A percentile compares a stretch with the other conserved stretches of the same genome.
Evolutionary conservation across 92 coral and sea anemone species (phyloP).

Genomic region (Zoanthus sansibaricus): DNA sequence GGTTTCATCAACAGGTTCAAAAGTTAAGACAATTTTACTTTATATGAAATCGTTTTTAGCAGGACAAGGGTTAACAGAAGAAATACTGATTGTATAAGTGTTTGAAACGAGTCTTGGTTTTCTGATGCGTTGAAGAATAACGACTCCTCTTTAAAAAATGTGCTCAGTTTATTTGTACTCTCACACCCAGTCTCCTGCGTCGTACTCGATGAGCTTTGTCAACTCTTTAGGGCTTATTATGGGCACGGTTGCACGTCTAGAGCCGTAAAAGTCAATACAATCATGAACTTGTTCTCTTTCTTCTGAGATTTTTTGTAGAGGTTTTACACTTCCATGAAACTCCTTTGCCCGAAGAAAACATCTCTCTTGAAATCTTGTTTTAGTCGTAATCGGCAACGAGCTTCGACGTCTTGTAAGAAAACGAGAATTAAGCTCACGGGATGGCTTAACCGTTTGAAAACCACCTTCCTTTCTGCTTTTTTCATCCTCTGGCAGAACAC

Average conservation of each 20-base stretch:
- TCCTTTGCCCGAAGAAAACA: not conserved
- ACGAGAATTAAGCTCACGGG: not conserved
- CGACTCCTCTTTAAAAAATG: no score
- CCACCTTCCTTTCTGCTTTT: not conserved
- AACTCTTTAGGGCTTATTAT: constrained; percentile 17
- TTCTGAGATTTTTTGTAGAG: constrained; percentile 14
- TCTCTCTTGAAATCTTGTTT: not conserved
- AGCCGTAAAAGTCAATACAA: not conserved
- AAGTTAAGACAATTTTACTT: no score
- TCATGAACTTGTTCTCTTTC: constrained; percentile 1
- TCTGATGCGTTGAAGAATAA: no score
- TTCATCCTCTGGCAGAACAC: not conserved
- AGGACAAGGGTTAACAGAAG: no score
- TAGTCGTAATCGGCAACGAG: not conserved
- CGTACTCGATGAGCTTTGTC: not conserved
- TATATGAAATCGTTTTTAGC: no score
- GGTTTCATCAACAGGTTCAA: no score
- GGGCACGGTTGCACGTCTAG: not conserved
- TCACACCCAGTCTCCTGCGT: constrained; percentile 21
- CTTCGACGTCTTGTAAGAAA: not conserved
- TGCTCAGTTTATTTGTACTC: not conserved
- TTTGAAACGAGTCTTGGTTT: no score
- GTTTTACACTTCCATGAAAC: constrained; percentile 16
- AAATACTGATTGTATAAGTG: no score
- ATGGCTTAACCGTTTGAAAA: not conserved